Percentiles rank a stretch among this genome's conserved stretches.
Evolutionary conservation across 2,888 invertebrate species (phyloP).

Genomic region (Deilephila porcellus): DNA sequence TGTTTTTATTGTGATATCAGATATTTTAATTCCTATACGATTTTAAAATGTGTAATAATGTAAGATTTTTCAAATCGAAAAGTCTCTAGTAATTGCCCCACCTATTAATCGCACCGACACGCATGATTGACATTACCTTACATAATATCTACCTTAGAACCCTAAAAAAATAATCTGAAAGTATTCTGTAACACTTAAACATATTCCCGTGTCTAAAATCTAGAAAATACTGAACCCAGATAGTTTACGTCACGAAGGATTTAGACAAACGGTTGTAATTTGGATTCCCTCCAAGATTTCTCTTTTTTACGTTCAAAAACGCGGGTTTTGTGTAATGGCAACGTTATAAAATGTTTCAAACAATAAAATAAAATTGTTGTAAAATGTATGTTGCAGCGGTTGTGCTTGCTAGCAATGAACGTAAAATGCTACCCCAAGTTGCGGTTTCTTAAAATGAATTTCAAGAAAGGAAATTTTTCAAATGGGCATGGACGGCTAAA

Average conservation of each 20-base stretch:
- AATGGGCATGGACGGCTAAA: no score
- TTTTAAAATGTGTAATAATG: no score
- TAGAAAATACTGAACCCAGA: not conserved
- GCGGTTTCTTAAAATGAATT: no score
- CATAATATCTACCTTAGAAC: not conserved
- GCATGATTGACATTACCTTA: not conserved
- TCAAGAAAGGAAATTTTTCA: no score
- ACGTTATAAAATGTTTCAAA: not conserved
- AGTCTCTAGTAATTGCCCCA: not conserved
- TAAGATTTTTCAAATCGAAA: no score
- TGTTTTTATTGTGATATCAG: no score
- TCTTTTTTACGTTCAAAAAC: conserved; percentile 28
- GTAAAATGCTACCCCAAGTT: no score
- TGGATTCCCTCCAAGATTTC: conserved; percentile 32
- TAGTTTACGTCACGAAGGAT: conserved; percentile 10
- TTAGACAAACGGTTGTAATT: conserved; percentile 25
- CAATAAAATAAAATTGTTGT: not conserved
- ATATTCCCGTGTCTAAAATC: not conserved
- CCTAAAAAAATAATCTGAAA: not conserved
- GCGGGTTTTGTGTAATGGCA: not conserved
- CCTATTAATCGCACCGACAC: no score
- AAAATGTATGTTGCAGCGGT: no score
- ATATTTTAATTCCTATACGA: no score
- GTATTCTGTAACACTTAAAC: not conserved
- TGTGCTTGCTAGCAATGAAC: no score